These are phyloP conservation scores for Pseudois nayaur DNA, from an alignment of 2,113 vertebrate genomes.

Conservation along the genomic window DNA sequence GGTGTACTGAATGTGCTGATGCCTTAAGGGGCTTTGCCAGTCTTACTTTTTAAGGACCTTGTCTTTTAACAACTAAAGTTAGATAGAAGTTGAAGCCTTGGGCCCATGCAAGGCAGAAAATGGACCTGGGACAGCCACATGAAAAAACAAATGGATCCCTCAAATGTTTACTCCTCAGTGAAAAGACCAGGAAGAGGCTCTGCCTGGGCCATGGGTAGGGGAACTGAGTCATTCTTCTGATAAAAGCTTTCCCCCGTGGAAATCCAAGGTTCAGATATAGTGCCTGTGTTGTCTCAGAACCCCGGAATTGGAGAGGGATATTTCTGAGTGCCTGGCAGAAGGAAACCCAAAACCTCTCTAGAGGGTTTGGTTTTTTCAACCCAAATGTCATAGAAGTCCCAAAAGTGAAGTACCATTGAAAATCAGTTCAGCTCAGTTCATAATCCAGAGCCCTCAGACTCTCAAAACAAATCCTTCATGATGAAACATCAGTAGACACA, in stretches of 20 bases:
- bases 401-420: not conserved
- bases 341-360: not conserved
- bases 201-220: not conserved
- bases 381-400: not conserved
- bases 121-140: not conserved
- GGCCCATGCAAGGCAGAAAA: not conserved
- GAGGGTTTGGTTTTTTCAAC: not conserved
- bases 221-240: not conserved
- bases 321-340: not conserved
- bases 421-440: not conserved
- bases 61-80: not conserved
- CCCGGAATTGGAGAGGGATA: not conserved
- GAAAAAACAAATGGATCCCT: not conserved
- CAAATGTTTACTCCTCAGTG: not conserved
- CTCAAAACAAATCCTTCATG: not conserved
- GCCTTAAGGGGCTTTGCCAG: not conserved
- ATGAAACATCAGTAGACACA: not conserved
- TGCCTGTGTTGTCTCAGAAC: not conserved
- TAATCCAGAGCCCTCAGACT: not conserved
- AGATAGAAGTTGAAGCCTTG: not conserved
- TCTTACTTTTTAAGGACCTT: constrained; percentile 1
- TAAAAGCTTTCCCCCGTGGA: not conserved
- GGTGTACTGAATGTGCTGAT: not conserved
- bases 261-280: not conserved
- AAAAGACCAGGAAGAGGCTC: not conserved